Evolutionary conservation across 2,113 vertebrate genomes (phyloP), one percentile per base, ranked within the genome.

Genomic region (Sigmodon hispidus): DNA sequence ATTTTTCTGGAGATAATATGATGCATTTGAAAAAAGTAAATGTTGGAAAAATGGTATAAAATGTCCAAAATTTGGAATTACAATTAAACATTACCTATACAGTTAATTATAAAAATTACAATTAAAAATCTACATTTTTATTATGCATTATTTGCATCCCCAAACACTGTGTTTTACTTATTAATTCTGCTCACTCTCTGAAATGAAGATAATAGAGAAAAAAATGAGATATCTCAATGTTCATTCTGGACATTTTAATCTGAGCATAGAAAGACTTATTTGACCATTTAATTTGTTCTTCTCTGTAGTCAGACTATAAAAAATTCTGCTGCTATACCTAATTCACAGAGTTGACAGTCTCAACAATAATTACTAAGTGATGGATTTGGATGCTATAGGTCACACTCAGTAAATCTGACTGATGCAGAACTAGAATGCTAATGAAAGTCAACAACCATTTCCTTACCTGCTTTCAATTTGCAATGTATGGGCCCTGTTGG

Each of bases 271-370:
- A 94, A 93, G 72, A 45, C 43, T 69, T 87, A 77, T 77, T 59
- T 87, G 59, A 50, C 72, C 40, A 94, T 94, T 72, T 95, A 96
- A 95, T 90, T 81, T 88, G 17, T 26, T 95, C 67, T 79, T 90
- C 10, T 93, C 31, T 81, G 10, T 72, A 83, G 81, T 77, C 93
- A 87, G 15, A 72, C 19, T 85, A 22, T 59, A 87, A 94, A 90
- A 83, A 29, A 11, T 7, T 50, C 40, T 48, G 4, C 26, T 92
- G 36, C 88, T 87, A 50, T 92, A 72, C 43, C 94, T 90, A 61
- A 26, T 7, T n/a, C 55, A 57, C 55, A 34, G 5, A 67, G 36
- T 50, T 94, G 93, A 77, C 48, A 96, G 13, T 17, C 65, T 86
- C 10, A 88, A 59, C 85, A 94, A 95, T 48, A n/a, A 95, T 76